Conservation (phyloP, 2,113 vertebrate genomes). For the Oncorhynchus mykiss region DNA sequence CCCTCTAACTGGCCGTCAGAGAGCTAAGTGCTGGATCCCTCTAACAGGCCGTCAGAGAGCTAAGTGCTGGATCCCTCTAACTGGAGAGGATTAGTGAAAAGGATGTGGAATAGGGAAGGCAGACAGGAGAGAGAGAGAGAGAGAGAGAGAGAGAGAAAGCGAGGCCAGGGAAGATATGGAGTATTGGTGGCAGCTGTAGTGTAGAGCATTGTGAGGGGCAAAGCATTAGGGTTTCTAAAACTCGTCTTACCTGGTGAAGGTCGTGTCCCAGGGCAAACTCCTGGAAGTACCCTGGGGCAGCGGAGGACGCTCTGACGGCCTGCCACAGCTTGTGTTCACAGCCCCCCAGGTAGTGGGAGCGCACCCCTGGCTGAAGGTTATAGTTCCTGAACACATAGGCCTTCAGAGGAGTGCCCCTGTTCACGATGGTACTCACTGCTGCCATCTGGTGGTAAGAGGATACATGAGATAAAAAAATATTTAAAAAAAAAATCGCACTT, state of each 20-base stretch:
- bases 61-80: no score
- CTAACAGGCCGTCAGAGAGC: no score
- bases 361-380: constrained; percentile 85
- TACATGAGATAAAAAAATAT: not conserved
- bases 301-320: constrained; percentile 90
- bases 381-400: constrained; percentile 97
- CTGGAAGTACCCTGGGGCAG: constrained; percentile 93
- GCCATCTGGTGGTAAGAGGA: constrained; percentile 77
- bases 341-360: constrained; percentile 90
- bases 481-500: not conserved
- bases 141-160: no score
- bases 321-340: constrained; percentile 95
- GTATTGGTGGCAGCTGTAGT: no score
- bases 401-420: constrained; percentile 86
- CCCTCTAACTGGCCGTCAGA: no score
- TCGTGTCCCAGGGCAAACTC: constrained; percentile 87
- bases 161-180: no score
- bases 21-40: no score
- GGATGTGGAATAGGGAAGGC: no score
- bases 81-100: no score
- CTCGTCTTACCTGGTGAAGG: constrained; percentile 86
- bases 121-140: no score
- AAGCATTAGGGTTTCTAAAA: no score
- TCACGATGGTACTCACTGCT: constrained; percentile 93
- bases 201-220: no score